phyloP scores from a whole-genome alignment of 2,113 vertebrate species.

The Rafetus swinhoei region DNA sequence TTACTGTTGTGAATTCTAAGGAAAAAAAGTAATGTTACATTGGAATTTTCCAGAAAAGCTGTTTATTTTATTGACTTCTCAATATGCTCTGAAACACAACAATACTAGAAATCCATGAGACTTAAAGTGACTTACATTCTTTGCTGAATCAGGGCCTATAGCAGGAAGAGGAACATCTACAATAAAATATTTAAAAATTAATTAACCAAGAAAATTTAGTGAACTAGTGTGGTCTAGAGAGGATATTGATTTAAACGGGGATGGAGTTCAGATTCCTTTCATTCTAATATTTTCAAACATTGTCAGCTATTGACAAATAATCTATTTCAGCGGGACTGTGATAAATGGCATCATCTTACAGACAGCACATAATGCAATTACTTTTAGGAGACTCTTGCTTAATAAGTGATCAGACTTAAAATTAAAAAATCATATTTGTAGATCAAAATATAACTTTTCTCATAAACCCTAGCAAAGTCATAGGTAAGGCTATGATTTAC shows the following conservation, averaged over 20 bases:
- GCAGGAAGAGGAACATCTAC: neutral
- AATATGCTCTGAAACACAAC: neutral
- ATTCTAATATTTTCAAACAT: neutral
- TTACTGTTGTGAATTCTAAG: neutral
- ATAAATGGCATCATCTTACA: neutral
- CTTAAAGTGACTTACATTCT: neutral
- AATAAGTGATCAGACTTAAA: neutral
- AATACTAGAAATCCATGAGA: neutral
- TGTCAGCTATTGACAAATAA: neutral
- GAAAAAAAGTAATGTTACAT: neutral
- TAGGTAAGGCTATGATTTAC: no score
- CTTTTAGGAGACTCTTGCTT: neutral
- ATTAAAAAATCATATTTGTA: neutral
- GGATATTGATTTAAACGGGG: neutral
- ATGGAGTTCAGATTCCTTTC: neutral
- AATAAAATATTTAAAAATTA: slow-evolving; percentile 16
- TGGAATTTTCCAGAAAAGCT: neutral
- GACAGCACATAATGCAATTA: neutral
- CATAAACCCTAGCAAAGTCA: neutral
- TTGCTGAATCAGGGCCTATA: neutral
- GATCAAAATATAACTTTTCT: neutral
- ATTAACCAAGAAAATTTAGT: neutral
- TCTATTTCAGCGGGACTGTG: slow-evolving; percentile 12
- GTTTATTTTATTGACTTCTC: neutral
- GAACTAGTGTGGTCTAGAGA: neutral